phyloP scores from a whole-genome alignment of 2,888 invertebrate species.

The Ceraclea dissimilis region DNA sequence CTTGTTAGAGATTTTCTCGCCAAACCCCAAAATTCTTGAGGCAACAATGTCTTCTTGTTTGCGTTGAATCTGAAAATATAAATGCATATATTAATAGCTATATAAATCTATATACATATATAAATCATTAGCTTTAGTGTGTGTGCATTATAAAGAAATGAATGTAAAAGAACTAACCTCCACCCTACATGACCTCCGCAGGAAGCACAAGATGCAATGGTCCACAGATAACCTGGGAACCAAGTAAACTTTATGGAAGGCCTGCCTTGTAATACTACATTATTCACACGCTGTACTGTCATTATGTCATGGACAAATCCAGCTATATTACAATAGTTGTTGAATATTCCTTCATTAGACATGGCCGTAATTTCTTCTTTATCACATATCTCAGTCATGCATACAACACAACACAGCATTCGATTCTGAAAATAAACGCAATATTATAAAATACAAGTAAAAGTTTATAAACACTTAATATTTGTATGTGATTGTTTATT shows the following conservation, averaged over 20 bases:
- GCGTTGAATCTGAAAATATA: slow-evolving; percentile 38
- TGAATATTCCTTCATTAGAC: slow-evolving; percentile 41
- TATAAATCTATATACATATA: background rate
- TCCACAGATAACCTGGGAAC: slow-evolving; percentile 48
- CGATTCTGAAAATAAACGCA: slow-evolving; percentile 14
- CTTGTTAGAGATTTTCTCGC: slow-evolving; percentile 37
- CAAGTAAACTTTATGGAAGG: slow-evolving; percentile 40
- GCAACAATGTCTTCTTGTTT: slow-evolving; percentile 33
- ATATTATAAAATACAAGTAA: background rate
- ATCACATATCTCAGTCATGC: slow-evolving; percentile 18
- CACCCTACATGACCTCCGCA: slow-evolving; percentile 41
- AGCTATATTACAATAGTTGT: slow-evolving; percentile 42
- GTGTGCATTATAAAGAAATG: slow-evolving; percentile 38
- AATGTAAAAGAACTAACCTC: slow-evolving; percentile 29
- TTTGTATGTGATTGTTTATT: too few species aligned
- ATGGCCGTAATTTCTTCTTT: slow-evolving; percentile 21
- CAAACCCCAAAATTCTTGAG: slow-evolving; percentile 40
- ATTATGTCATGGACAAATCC: slow-evolving; percentile 45
- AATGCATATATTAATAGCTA: background rate
- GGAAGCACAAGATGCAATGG: slow-evolving; percentile 34
- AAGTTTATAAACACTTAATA: background rate
- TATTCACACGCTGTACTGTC: slow-evolving; percentile 34
- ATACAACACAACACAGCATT: slow-evolving; percentile 13
- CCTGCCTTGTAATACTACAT: slow-evolving; percentile 32
- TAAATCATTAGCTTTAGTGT: too few species aligned